A percentile compares a stretch with the other conserved stretches of the same genome.
phyloP scores from a whole-genome alignment of 2,797 vertebrate species.

The Amphiprion clarkii region DNA sequence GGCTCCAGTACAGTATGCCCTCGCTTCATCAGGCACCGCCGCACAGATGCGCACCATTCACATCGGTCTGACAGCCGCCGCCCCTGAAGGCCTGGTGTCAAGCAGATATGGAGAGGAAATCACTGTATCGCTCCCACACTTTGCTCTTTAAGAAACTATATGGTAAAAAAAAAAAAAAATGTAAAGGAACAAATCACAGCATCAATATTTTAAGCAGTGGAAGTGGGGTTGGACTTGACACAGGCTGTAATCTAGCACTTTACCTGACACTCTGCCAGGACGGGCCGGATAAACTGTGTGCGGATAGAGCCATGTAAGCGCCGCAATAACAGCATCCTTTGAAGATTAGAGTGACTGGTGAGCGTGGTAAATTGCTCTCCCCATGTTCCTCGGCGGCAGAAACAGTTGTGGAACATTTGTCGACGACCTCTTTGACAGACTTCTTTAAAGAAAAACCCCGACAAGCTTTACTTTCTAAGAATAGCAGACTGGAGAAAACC shows the following conservation, averaged over 20 bases:
- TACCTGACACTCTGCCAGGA: slow-evolving; percentile 61
- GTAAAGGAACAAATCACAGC: slow-evolving; percentile 41
- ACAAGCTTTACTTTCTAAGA: slow-evolving; percentile 19
- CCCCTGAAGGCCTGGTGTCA: slow-evolving; percentile 37
- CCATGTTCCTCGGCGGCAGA: slow-evolving; percentile 52
- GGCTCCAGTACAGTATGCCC: not conserved
- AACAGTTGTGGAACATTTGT: slow-evolving; percentile 67
- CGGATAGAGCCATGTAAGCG: slow-evolving; percentile 39
- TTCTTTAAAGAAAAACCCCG: not conserved
- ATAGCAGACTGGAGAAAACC: not conserved
- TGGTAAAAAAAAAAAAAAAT: slow-evolving; percentile 10
- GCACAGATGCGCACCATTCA: slow-evolving; percentile 26
- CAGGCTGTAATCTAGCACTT: slow-evolving; percentile 64
- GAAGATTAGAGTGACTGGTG: slow-evolving; percentile 76
- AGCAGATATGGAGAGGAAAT: slow-evolving; percentile 37
- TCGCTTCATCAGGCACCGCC: slow-evolving; percentile 27
- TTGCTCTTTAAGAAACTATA: not conserved
- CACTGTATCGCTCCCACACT: slow-evolving; percentile 26
- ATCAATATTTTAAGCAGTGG: slow-evolving; percentile 53
- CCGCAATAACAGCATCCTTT: slow-evolving; percentile 66
- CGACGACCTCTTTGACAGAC: slow-evolving; percentile 53
- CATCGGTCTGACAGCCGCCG: slow-evolving; percentile 28
- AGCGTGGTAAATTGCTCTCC: slow-evolving; percentile 69
- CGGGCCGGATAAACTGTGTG: slow-evolving; percentile 48
- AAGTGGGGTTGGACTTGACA: slow-evolving; percentile 33